Base-by-base conservation (phyloP, 2,797 vertebrate genomes). In the Pteronotus mesoamericanus region DNA sequence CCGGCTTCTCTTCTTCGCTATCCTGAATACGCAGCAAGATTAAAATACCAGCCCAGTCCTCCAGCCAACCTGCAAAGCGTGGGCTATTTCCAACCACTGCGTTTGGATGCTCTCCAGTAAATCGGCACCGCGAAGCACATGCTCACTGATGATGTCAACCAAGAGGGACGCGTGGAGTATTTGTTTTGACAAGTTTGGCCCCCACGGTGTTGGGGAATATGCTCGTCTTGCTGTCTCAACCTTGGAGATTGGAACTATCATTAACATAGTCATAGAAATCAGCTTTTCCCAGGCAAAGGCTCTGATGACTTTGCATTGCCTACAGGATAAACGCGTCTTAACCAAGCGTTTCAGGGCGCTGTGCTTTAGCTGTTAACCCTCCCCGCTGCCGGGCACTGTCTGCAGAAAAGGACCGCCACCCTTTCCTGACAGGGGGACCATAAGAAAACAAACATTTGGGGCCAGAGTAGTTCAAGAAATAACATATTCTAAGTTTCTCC, bases 171-270 rank as follows among this genome's bases (percentile, higher is more conserved):
- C 55, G 1, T 42, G 61, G n/a, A 94, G 79, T 94, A 95, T 96
- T 97, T 97, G 97, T 97, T 97, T 97, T 96, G 97, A 97, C 94
- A 97, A 94, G 80, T 68, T 66, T 57, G 94, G 94, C 90, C 95
- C 95, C 95, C 89, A 92, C 87, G 8, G 95, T 92, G 96, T 79
- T 97, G 79, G 87, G 94, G 96, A 96, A 98, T 96, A 96, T 97
- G 96, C 74, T 98, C 61, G 61, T 69, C 90, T 97, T 80, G 80
- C 92, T 92, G 96, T 86, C 89, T 97, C 95, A 57, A 53, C 89
- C 95, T 95, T 93, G 92, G 96, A 93, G 84, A 90, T n/a, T 87
- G 94, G 77, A 96, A 84, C 87, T 51, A 75, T 88, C 68, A 21
- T 68, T 71, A 88, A 75, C 2, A 19, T 72, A 34, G 91, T 34